phyloP scores from a whole-genome alignment of 2,888 invertebrate species.

The Amblyteles armatorius region DNA sequence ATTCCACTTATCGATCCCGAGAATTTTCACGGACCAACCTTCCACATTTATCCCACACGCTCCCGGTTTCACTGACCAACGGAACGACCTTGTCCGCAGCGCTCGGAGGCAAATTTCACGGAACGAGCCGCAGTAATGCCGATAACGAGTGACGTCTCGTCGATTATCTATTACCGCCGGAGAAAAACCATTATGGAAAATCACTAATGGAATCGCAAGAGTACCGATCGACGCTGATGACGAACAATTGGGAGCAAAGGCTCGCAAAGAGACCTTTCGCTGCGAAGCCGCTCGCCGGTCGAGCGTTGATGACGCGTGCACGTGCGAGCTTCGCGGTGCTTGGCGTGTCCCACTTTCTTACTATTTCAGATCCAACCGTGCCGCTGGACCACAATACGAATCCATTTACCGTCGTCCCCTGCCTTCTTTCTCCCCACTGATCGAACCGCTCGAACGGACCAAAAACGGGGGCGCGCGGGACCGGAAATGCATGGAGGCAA shows the following conservation, averaged over 20 bases:
- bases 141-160: neutral
- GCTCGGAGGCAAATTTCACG: neutral
- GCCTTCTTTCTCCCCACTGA: too few species aligned
- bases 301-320: neutral
- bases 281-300: neutral
- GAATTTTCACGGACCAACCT: neutral
- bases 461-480: too few species aligned
- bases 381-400: too few species aligned
- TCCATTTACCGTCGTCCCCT: too few species aligned
- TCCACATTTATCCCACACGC: neutral
- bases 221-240: neutral
- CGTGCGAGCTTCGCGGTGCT: too few species aligned
- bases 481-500: too few species aligned
- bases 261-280: neutral
- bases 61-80: slow-evolving; percentile 2
- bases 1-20: slow-evolving; percentile 9
- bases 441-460: too few species aligned
- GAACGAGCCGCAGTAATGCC: neutral
- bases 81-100: neutral
- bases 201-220: slow-evolving; percentile 7
- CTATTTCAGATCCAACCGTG: too few species aligned
- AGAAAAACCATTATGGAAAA: neutral
- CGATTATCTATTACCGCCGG: neutral
- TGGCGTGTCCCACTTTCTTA: too few species aligned
- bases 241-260: neutral